Evolutionary conservation across 1,140 invertebrate species (phyloP).

Genomic region (Drosophila nebulosa): DNA sequence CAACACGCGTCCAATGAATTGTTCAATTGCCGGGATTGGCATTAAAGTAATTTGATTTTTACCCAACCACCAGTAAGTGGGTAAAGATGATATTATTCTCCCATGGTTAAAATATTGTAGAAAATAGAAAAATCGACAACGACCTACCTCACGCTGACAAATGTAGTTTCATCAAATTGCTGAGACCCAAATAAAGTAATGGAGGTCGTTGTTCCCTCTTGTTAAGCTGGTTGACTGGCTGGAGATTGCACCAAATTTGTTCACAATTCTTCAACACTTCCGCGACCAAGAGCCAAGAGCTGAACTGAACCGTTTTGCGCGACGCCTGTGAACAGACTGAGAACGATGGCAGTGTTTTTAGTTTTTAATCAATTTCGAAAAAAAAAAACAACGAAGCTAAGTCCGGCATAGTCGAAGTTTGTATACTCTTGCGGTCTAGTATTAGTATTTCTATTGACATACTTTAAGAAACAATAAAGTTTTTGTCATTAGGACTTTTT

Average conservation of each 20-base stretch:
- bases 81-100: neutral
- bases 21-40: neutral
- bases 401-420: neutral
- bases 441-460: too few relatives aligned
- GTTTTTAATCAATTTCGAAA: conserved; percentile 64
- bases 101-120: neutral
- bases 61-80: neutral
- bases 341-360: conserved; percentile 32
- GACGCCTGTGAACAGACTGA: conserved; percentile 71
- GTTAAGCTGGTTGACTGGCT: neutral
- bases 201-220: conserved; percentile 8
- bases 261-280: conserved; percentile 15
- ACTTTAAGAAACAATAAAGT: too few relatives aligned
- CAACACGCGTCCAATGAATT: conserved; percentile 40
- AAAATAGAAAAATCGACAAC: conserved; percentile 1
- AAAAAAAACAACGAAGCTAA: neutral
- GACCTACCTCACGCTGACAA: conserved; percentile 35
- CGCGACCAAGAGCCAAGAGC: conserved; percentile 14
- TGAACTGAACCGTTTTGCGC: conserved; percentile 52
- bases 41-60: neutral
- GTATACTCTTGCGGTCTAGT: too few relatives aligned
- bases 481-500: too few relatives aligned
- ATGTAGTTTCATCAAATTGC: neutral
- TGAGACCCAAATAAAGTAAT: neutral
- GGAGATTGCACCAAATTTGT: conserved; percentile 21